Conservation (phyloP, 2,888 invertebrate genomes). For the Cerceris rybyensis region DNA sequence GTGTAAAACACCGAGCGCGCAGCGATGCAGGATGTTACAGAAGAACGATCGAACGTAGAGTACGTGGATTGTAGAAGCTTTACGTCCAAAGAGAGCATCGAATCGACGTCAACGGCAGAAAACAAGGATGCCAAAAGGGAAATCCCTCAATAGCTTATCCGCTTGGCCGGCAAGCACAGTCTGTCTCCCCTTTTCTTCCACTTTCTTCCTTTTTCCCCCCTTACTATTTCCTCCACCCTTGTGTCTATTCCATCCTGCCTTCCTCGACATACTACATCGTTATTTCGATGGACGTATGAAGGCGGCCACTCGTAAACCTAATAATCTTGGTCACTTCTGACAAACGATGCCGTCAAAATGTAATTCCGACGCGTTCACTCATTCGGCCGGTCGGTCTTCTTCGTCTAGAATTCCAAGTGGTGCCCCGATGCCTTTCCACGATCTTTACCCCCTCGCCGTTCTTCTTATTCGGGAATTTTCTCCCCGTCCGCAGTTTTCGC, state of each 20-base stretch:
- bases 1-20: background rate
- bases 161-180: constrained; percentile 64
- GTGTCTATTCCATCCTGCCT: constrained; percentile 23
- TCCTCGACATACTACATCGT: constrained; percentile 48
- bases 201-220: constrained; percentile 28
- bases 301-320: constrained; percentile 79
- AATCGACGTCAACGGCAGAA: constrained; percentile 63
- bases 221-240: constrained; percentile 22
- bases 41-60: constrained; percentile 19
- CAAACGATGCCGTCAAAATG: constrained; percentile 80
- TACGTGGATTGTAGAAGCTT: constrained; percentile 49
- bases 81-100: constrained; percentile 56
- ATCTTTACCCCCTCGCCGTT: constrained; percentile 20
- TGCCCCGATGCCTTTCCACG: constrained; percentile 48
- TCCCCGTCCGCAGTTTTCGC: constrained; percentile 64
- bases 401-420: constrained; percentile 73
- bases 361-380: constrained; percentile 74
- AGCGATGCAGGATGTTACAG: constrained; percentile 30
- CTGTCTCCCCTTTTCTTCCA: constrained; percentile 33
- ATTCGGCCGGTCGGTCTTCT: constrained; percentile 48
- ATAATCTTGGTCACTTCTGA: constrained; percentile 79
- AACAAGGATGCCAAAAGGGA: constrained; percentile 60
- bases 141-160: constrained; percentile 73
- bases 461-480: constrained; percentile 62
- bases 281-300: constrained; percentile 70